Evolutionary conservation across 1,140 invertebrate species (phyloP), one percentile per base, ranked within the genome.

Genomic region (Atta cephalotes): DNA sequence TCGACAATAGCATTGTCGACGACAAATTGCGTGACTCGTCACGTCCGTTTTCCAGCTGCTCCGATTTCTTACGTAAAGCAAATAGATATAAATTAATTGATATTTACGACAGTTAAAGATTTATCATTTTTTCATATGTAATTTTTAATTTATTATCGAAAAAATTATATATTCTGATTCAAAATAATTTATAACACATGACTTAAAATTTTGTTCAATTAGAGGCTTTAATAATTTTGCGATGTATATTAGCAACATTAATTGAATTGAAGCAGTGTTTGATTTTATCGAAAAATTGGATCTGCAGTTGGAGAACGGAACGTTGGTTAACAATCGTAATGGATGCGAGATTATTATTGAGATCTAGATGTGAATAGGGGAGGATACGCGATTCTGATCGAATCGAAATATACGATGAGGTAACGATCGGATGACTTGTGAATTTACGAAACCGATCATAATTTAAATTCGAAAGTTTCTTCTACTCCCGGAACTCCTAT

Each of bases 381-480:
- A 35, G 28, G 51, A 16, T 7, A 7, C 58, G 63, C 51, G 88
- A 87, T 80, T 63, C 70, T 35, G 12, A 87, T 87, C 79, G 31
- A 25, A 53, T 82, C 58, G 78, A 72, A 82, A 82, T 87, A 87
- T 21, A 21, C 81, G 77, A 53, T 88, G 89, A 86, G 82, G 89
- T 86, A 90, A 91, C 80, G 78, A 84, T 82, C 28, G 68, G 87
- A 91, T 88, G 89, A 91, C 89, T 90, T 51, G 89, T 71, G 66
- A 74, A 91, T 91, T 84, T 72, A 87, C 72, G 77, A 88, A 89
- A 88, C 65, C 53, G 86, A 85, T 90, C 85, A 79, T 87, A 87
- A 92, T 92, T 92, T 92, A 88, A 89, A 92, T 91, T 92, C 85
- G 92, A 92, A 92, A 92, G 92, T 92, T 79, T 87, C 79, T 80